A percentile compares a stretch with the other conserved stretches of the same genome.
Conservation (phyloP, 2,797 vertebrate genomes). For the Heteromormyrus szaboi region DNA sequence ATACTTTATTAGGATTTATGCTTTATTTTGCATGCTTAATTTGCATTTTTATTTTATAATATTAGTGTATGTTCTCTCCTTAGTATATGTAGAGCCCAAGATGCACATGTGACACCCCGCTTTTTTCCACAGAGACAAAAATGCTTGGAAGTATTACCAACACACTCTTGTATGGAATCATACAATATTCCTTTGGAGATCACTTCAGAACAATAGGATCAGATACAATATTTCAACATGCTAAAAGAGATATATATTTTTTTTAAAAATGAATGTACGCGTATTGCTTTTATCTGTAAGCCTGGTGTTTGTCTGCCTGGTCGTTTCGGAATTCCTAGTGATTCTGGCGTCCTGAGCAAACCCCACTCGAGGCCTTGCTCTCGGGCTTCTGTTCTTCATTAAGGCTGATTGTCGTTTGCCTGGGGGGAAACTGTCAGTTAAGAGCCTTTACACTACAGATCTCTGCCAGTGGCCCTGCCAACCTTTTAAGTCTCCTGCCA, state of each 20-base stretch:
- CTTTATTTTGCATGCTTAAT: not conserved
- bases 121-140: not conserved
- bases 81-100: not conserved
- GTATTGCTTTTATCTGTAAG: not conserved
- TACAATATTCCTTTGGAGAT: not conserved
- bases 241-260: not conserved
- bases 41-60: not conserved
- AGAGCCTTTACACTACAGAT: not conserved
- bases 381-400: conserved; percentile 3
- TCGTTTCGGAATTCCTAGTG: not conserved
- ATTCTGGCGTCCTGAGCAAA: not conserved
- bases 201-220: not conserved
- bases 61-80: not conserved
- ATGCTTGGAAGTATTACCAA: not conserved
- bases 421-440: conserved; percentile 13
- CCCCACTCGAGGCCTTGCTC: not conserved
- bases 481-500: conserved; percentile 12
- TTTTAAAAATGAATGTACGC: not conserved
- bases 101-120: not conserved
- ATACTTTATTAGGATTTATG: not conserved
- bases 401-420: conserved; percentile 9
- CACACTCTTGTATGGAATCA: not conserved
- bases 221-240: not conserved
- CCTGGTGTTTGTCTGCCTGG: not conserved
- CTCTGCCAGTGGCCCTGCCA: not conserved